Evolutionary conservation across 30 jellyfish, hydroid and myxozoan species (phyloP).

Genomic region (Nemopilema nomurai): DNA sequence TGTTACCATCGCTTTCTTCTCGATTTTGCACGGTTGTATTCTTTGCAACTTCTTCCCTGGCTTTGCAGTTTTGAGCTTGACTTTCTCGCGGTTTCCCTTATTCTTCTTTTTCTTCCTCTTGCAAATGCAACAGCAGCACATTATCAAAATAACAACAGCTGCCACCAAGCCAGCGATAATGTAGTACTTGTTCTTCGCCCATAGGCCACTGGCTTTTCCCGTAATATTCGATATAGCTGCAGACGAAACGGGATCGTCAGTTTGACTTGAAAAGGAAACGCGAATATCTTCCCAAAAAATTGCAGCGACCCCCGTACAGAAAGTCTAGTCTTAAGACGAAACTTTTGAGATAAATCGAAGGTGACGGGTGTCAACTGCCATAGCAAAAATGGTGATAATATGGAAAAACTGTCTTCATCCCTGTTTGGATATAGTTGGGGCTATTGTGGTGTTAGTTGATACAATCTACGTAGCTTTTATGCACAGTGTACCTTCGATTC

Average conservation of each 20-base stretch:
- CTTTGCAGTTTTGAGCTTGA: slow-evolving; percentile 75
- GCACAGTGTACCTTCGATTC: no score
- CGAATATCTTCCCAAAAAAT: no score
- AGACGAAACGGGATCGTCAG: background rate
- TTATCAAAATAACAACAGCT: slow-evolving; percentile 57
- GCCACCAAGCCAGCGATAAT: slow-evolving; percentile 79
- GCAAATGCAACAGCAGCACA: slow-evolving; percentile 76
- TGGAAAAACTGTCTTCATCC: no score
- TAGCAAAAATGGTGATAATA: no score
- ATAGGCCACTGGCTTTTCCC: slow-evolving; percentile 69
- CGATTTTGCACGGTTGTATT: slow-evolving; percentile 83
- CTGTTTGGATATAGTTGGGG: no score
- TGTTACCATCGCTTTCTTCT: slow-evolving; percentile 84
- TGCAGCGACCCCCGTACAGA: no score
- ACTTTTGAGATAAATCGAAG: no score
- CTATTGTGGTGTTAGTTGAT: no score
- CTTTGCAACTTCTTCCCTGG: slow-evolving; percentile 77
- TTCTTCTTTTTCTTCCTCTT: slow-evolving; percentile 82
- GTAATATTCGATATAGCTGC: slow-evolving; percentile 5
- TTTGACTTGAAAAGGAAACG: no score
- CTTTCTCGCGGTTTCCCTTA: slow-evolving; percentile 73
- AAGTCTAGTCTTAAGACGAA: no score
- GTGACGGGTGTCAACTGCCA: no score
- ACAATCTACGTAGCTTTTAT: no score
- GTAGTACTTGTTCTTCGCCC: slow-evolving; percentile 78